Base-by-base conservation (phyloP, 2,888 invertebrate genomes). In the Cheilosia grossa region DNA sequence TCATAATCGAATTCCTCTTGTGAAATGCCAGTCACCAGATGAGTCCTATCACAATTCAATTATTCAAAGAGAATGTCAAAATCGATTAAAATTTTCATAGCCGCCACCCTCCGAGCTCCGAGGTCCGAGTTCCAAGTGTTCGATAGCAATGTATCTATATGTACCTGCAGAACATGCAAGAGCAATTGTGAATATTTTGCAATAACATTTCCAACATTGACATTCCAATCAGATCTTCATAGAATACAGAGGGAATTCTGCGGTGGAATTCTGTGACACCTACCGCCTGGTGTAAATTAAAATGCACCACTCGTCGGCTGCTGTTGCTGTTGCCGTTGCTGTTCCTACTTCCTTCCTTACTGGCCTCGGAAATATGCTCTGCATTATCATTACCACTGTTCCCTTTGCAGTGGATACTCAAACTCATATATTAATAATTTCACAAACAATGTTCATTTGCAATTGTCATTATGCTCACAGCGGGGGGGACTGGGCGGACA, bases 391-490 rank as follows among this genome's bases (percentile, higher is more conserved):
- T 70, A 51, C 56, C 58, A 54, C 13, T 54, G 27, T 47, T 61
- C 61, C 44, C 37, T 59, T 44, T 47, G 27, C 73, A 40, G 21
- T 47, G 40, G 30, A 77, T 49, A 64, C 27, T 27, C 24, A 24
- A 3, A 24, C 21, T 21, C 53, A 51, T 44, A 51, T 70, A 75
- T 75, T 74, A 85, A 85, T 85, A 80, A 80, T 80, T 80, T 70
- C 64, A 64, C 83, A 79, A 80, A 83, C 83, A 75, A 85, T 85
- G 83, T 61, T 70, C 82, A 79, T 79, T 83, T 85, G 61, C 80
- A 80, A 80, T 85, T 85, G 80, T 85, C 83, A 80, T 85, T 85
- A 85, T 61, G 64, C 70, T 72, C 80, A 59, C 75, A 61, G 83
- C 58, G 67, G 81, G 66, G 51, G 30, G 1, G 19, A 4, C 3